phyloP scores from a whole-genome alignment of 2,797 vertebrate genomes.

The Poeciliopsis turneri region DNA sequence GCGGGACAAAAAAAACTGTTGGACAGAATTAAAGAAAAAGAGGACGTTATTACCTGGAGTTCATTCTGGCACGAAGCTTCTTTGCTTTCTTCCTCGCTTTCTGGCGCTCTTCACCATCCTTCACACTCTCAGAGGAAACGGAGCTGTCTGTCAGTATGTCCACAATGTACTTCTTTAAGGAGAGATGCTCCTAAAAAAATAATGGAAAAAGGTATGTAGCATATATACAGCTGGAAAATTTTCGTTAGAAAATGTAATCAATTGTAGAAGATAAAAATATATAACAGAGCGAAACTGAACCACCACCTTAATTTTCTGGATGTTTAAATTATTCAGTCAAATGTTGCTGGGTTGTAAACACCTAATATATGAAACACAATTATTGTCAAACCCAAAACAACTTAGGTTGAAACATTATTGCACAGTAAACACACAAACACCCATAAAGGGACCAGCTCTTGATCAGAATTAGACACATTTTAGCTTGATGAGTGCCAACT shows the following conservation, averaged over 20 bases:
- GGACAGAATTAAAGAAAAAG: background rate
- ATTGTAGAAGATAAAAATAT: background rate
- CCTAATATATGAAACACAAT: background rate
- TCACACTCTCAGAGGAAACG: constrained; percentile 84
- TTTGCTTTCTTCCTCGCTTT: constrained; percentile 95
- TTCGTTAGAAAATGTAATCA: background rate
- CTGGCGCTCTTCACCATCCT: constrained; percentile 92
- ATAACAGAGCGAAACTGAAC: background rate
- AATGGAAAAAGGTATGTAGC: constrained; percentile 20
- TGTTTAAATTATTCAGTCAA: background rate
- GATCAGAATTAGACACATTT: background rate
- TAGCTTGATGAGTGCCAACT: background rate
- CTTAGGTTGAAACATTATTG: background rate
- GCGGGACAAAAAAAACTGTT: background rate
- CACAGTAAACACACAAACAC: background rate
- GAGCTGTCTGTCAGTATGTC: constrained; percentile 91
- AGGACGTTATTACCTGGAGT: constrained; percentile 86
- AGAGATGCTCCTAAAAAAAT: constrained; percentile 91
- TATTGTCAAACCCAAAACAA: background rate
- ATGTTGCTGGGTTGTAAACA: background rate
- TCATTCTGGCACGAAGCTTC: constrained; percentile 96
- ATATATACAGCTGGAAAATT: background rate
- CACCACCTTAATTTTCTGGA: background rate
- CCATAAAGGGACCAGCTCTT: background rate
- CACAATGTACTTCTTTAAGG: constrained; percentile 96